Evolutionary conservation across 2,113 vertebrate species (phyloP), one percentile per base, ranked within the genome.

Genomic region (Formicarius rufipectus): DNA sequence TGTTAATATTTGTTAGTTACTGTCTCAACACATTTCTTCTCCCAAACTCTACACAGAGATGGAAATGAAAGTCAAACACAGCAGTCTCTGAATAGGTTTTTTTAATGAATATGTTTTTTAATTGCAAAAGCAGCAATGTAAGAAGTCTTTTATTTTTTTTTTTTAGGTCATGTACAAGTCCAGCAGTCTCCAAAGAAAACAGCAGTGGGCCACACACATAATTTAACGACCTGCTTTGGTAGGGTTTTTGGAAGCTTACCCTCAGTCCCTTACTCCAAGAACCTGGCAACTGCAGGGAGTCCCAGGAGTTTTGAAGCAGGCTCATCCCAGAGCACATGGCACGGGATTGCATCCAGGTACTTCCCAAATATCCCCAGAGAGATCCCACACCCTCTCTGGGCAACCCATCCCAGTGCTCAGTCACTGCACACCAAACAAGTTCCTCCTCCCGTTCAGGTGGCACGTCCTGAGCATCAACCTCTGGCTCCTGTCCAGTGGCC

Each of bases 181-280:
- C 35, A 60, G 12, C 15, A 10, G 0, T 9, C 35, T 76, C 58
- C 33, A 44, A 67, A 59, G 58, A 30, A 72, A 67, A 62, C 3
- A 44, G 27, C 0, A 0, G 17, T 11, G 6, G 14, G 9, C 27
- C 30, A 22, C 12, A 58, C 0, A 55, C 53, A 40, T 30, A 31
- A 33, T 6, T 56, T 2, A 49, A 31, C 27, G 9, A 6, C 8
- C 18, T 55, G 31, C 58, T 60, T 35, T 60, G 23, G 23, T 56
- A 58, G 42, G 35, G 12, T 23, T 82, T n/a, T 47, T 12, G 16
- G 40, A 52, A 49, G 1, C 1, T 25, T 24, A 9, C 8, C 8
- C 31, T 11, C 31, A 14, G 5, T 5, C 30, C 16, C 7, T 50
- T 13, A 20, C 4, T 7, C 45, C 28, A 44, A 44, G 18, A 74